Evolutionary conservation across 2,113 vertebrate genomes (phyloP), one percentile per base, ranked within the genome.

Genomic region (Carassius auratus): DNA sequence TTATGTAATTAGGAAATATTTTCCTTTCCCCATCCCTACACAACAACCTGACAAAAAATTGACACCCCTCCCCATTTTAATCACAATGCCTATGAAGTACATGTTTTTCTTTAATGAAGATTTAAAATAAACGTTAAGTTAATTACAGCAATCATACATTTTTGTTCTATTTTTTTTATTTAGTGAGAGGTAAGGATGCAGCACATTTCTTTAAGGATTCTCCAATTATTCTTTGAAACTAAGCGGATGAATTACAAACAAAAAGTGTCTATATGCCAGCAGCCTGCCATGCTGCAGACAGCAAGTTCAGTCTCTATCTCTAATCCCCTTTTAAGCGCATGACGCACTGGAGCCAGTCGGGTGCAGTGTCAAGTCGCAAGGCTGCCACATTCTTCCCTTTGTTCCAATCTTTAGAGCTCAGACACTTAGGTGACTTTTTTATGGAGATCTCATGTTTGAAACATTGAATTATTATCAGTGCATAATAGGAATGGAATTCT

Each of bases 381-480:
- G n/a, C 86, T 86, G 86, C 66, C 57, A 86, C 76, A 86, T 23
- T 52, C 71, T 75, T 69, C 74, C 36, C 83, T 76, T 85, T 85
- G 69, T 87, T 85, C 45, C 80, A 76, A 59, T 26, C 23, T 85
- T 84, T 79, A 87, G 48, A 76, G 59, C 59, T 76, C 57, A 42
- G 55, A 38, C 68, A 87, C 68, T 66, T 76, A 81, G 50, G 78
- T 17, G 59, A 57, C 83, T 75, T 84, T n/a, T 66, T 38, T 84
- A 42, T 38, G 68, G 69, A 74, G 69, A 76, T 68, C 77, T 87
- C 76, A 59, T 85, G 86, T 84, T 81, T 84, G 76, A 81, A 84
- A 86, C 68, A 84, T 61, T 84, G 81, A 80, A 88, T 86, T 84
- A 76, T 88, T 85, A 81, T 79, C 52, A 88, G 61, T 1, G 38